Base-by-base conservation (phyloP, 35 echinoderm and acorn worm species). In the Stichopus chloronotus region DNA sequence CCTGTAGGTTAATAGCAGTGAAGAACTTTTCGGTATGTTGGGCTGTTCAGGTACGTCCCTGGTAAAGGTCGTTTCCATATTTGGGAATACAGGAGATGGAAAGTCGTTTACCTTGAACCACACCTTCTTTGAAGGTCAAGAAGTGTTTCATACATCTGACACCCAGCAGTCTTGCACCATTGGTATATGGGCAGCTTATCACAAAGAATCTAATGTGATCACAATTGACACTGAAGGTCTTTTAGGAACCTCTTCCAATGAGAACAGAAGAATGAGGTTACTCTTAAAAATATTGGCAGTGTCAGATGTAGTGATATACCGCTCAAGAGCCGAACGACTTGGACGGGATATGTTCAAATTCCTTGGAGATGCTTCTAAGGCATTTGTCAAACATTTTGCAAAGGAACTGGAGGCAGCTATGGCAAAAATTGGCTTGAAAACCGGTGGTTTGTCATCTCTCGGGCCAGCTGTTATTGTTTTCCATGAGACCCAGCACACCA, bases 31-130 rank as follows among this genome's bases (percentile, higher is more conserved):
- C 13, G 82, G 92, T 52, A 80, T 94, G 81, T 90, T 99, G 20
- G 57, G 88, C 16, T 99, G 97, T 61, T 53, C 72, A 12, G 87
- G 80, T 9, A 72, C 95, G 13, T 55, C 86, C 17, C 88, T 54
- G 10, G 92, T 99, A 17, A 99, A 99, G 79, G 95, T 99, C 56
- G 90, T 99, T 43, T 99, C 97, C 76, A 99, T 99, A 54, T 99
- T 99, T 95, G 97, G 97, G 8, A 99, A 99, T 59, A 99, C 97
- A 25, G 97, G 97, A 13, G 97, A 99, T 91, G 97, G 97, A 9
- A 99, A 99, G 63, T 99, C 97, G 0, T 94, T 94, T 92, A 96
- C 97, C 17, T 81, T 99, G 22, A 99, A 99, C 90, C 95, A 99
- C 88, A 95, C 97, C 21, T 99, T 99, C 89, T 99, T 95, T 59